phyloP scores from a whole-genome alignment of 2,797 vertebrate genomes.

The Notolepis coatsorum region DNA sequence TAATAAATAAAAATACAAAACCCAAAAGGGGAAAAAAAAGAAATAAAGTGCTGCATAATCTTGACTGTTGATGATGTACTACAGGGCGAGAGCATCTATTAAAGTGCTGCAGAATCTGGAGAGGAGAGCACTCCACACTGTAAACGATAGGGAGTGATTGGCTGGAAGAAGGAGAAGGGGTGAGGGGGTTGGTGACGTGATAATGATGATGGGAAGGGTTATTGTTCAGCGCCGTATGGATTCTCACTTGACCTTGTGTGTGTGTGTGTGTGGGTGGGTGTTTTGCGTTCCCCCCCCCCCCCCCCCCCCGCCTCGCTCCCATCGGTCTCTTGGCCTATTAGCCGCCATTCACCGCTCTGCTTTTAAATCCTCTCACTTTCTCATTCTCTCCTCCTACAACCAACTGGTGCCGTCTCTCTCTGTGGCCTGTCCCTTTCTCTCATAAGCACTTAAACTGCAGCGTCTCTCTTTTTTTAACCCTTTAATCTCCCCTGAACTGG shows the following conservation, averaged over 20 bases:
- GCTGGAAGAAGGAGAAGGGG: slow-evolving; percentile 61
- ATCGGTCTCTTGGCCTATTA: slow-evolving; percentile 43
- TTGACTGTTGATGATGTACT: no score
- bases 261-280: not conserved
- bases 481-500: not conserved
- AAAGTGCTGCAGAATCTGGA: slow-evolving; percentile 70
- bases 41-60: no score
- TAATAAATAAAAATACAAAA: no score
- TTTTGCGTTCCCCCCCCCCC: no score
- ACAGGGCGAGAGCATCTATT: no score
- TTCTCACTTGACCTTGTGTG: slow-evolving; percentile 38
- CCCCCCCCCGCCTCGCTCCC: slow-evolving; percentile 25
- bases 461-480: slow-evolving; percentile 10
- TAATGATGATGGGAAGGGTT: slow-evolving; percentile 72
- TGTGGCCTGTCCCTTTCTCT: slow-evolving; percentile 23
- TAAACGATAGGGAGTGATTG: slow-evolving; percentile 76
- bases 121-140: slow-evolving; percentile 63
- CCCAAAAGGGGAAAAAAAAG: no score
- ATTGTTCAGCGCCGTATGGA: slow-evolving; percentile 70
- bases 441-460: not conserved
- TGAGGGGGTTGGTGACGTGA: slow-evolving; percentile 56
- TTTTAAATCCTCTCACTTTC: slow-evolving; percentile 21
- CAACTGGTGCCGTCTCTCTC: slow-evolving; percentile 24
- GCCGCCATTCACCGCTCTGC: slow-evolving; percentile 58
- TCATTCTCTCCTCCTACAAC: slow-evolving; percentile 45